phyloP scores from a whole-genome alignment of 2,113 vertebrate genomes.

The Willisornis vidua region DNA sequence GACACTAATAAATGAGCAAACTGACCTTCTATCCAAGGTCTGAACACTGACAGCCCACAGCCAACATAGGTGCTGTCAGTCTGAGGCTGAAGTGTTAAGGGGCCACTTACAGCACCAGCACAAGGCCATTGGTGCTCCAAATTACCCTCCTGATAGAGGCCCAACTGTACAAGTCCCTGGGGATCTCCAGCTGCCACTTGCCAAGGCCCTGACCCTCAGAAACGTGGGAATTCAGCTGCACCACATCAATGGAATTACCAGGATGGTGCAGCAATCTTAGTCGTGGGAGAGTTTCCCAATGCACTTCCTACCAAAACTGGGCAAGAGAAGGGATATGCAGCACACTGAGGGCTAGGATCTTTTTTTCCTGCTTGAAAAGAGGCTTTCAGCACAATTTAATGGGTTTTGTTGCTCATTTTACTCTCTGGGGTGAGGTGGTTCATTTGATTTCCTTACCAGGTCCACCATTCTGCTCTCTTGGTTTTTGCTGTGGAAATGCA shows the following conservation, averaged over 20 bases:
- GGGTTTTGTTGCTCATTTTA: neutral
- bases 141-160: neutral
- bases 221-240: neutral
- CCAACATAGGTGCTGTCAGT: neutral
- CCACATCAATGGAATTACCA: neutral
- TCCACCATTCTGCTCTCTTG: neutral
- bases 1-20: neutral
- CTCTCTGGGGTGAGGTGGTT: neutral
- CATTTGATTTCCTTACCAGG: neutral
- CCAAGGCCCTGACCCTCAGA: neutral
- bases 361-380: neutral
- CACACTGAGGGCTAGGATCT: neutral
- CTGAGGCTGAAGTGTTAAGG: neutral
- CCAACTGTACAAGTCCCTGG: neutral
- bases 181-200: neutral
- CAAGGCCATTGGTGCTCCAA: neutral
- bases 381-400: neutral
- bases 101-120: neutral
- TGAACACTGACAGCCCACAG: neutral
- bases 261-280: neutral
- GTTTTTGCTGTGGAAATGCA: neutral
- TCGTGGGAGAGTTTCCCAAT: neutral
- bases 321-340: neutral
- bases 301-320: neutral
- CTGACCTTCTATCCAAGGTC: neutral